Base-by-base conservation (phyloP, 2,113 vertebrate species). In the Synodontis membranacea region DNA sequence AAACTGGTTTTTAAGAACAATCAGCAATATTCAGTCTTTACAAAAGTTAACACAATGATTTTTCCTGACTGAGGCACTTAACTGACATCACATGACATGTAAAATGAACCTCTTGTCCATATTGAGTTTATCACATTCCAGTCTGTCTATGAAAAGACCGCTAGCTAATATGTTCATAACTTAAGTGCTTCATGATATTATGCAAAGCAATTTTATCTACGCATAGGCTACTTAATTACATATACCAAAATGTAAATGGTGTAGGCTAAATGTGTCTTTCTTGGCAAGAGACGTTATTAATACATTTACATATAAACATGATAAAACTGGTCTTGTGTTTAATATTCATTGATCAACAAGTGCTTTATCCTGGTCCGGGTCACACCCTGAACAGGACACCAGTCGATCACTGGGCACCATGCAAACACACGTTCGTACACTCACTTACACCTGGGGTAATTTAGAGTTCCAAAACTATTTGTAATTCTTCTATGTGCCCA, bases 1-100 rank as follows among this genome's bases (percentile, higher is more conserved):
- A 82, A 80, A 37, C 46, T 39, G 21, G 10, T 56, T 39, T 56
- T 46, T 39, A 80, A 80, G 21, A 54, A 80, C 21, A 17, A 52
- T 42, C 34, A 58, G 11, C 23, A 25, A 80, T 58, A 80, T 58
- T 58, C 37, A 58, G 52, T 58, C 78, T 28, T 80, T 58, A 79
- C 5, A 37, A 42, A 66, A n/a, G 31, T 54, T 39, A 56, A 56
- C 58, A 62, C 50, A 7, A 64, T 50, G 5, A n/a, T 76, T 31
- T 76, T 75, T 83, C 39, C 70, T 66, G 48, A 56, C 25, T 70
- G 72, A 83, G 88, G 88, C 88, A 89, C 86, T 89, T 89, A 54
- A 84, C 25, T n/a, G 56, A 50, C 54, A 82, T 62, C 25, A 80
- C 48, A 52, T 17, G 17, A 64, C 46, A 8, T n/a, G 19, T 48